These are phyloP conservation scores for Hoplodrina ambigua DNA, from an alignment of 2,888 invertebrate species.

Conservation along the genomic window DNA sequence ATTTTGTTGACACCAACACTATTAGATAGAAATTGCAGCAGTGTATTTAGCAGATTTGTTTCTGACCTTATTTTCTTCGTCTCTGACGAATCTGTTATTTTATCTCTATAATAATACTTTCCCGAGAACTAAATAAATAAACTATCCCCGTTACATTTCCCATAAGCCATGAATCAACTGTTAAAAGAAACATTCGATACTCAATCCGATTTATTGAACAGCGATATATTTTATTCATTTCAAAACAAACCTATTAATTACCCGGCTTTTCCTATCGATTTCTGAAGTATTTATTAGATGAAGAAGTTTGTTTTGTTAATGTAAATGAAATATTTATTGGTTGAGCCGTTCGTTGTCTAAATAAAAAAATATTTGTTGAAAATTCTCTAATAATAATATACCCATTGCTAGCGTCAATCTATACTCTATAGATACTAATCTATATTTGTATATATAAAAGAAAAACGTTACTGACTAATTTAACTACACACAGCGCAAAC, in stretches of 20 bases:
- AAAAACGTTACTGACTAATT: too few species aligned
- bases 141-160: not conserved
- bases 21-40: too few species aligned
- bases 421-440: too few species aligned
- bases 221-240: constrained; percentile 7
- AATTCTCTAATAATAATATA: not conserved
- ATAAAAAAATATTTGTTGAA: constrained; percentile 10
- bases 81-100: not conserved
- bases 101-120: not conserved
- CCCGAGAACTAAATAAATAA: constrained; percentile 20
- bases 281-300: constrained; percentile 12
- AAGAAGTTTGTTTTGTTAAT: not conserved
- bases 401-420: not conserved
- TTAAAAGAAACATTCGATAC: constrained; percentile 27
- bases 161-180: constrained; percentile 7
- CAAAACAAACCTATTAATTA: constrained; percentile 31
- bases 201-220: constrained; percentile 31
- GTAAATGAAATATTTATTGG: constrained; percentile 7
- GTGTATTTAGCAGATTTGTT: too few species aligned
- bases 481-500: too few species aligned
- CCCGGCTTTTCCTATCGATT: not conserved
- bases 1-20: too few species aligned
- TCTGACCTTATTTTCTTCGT: constrained; percentile 3
- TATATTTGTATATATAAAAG: too few species aligned
- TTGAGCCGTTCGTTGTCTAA: too few species aligned